Evolutionary conservation across 2,113 vertebrate species (phyloP).

Genomic region (Brevimyrus niger): DNA sequence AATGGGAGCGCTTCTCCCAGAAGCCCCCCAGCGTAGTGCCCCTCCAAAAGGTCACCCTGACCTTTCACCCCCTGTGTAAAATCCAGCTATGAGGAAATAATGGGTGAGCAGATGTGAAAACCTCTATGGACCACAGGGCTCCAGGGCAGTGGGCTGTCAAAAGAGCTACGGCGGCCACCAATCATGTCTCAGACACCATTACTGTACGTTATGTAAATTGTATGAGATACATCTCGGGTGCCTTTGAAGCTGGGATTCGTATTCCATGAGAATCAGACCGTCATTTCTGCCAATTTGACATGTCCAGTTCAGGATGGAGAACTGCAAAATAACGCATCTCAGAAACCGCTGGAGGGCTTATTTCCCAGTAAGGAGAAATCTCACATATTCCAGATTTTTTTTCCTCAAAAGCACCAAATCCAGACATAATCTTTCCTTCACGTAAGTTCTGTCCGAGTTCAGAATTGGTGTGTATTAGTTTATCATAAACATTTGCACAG

Average conservation of each 20-base stretch:
- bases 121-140: neutral
- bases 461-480: neutral
- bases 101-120: neutral
- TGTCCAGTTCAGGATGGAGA: neutral
- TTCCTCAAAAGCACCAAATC: neutral
- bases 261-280: neutral
- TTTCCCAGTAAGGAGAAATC: neutral
- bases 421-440: neutral
- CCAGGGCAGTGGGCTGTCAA: neutral
- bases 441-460: neutral
- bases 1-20: neutral
- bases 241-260: slow-evolving; percentile 12
- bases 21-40: neutral
- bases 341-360: neutral
- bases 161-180: neutral
- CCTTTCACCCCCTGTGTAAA: neutral
- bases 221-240: neutral
- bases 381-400: neutral
- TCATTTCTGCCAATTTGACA: slow-evolving; percentile 6
- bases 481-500: neutral
- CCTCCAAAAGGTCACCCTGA: neutral
- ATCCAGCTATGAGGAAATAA: neutral
- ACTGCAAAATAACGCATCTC: neutral
- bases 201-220: neutral
- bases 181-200: neutral